Evolutionary conservation across 2,113 vertebrate genomes (phyloP), one percentile per base, ranked within the genome.

Genomic region (Heterotis niloticus): DNA sequence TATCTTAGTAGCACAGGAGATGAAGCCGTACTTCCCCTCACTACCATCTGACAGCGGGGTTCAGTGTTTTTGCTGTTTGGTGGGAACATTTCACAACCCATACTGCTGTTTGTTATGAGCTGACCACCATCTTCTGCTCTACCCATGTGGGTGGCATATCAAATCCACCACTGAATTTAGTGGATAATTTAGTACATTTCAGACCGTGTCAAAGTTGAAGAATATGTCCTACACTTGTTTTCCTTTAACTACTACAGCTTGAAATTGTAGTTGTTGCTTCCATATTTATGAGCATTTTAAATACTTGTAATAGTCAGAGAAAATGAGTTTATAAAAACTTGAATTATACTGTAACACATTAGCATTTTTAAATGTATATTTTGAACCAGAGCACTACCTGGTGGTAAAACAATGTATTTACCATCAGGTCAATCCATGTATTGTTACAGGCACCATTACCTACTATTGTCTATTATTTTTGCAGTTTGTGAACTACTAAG

Each of bases 1-100:
- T 75, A 75, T 75, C 56, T 75, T 75, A 60, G 13, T 24, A 75
- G n/a, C 24, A 75, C 54, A 34, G 72, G 56, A 75, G 17, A 73
- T 56, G 12, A 75, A 29, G 23, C 59, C 16, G 20, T 44, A 29
- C 72, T 75, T 75, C 72, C 72, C 59, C 56, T 29, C 17, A 28
- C 72, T 34, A 16, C 17, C 26, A 29, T 75, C 56, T 60, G 72
- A 26, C 26, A 29, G 56, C 1, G 56, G 56, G 10, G 23, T 66
- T 66, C 23, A 44, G 3, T 28, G 56, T 75, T 18, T 57, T 28
- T 16, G 23, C 18, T 16, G 51, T 72, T 72, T 72, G 29, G 23
- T n/a, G 9, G 51, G 52, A 56, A 62, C 20, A 62, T 34, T 23
- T 52, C 51, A 51, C n/a, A 20, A 5, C 13, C 0, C 13, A 1